phyloP scores from a whole-genome alignment of 2,888 invertebrate genomes.

The Cylloceria caligata region DNA sequence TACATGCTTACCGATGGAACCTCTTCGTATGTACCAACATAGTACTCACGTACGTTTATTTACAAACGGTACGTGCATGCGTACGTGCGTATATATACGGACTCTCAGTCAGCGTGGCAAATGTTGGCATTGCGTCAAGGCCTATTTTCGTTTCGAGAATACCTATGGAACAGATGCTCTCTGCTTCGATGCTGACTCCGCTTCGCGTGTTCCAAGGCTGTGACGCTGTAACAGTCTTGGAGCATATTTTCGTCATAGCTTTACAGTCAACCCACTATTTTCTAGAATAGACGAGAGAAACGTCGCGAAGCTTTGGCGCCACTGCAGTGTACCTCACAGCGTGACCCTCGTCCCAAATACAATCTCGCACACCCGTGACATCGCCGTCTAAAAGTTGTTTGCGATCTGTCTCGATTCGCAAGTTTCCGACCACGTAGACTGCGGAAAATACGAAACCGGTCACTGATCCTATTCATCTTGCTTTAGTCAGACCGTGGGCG shows the following conservation, averaged over 20 bases:
- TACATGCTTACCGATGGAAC: conserved; percentile 7
- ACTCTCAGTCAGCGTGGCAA: conserved; percentile 68
- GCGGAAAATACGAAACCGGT: not conserved
- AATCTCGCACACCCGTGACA: not conserved
- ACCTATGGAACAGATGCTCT: conserved; percentile 69
- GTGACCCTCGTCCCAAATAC: conserved; percentile 5
- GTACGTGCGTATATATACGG: conserved; percentile 37
- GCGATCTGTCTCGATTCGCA: conserved; percentile 6
- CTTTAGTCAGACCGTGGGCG: conserved; percentile 36
- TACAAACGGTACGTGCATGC: conserved; percentile 44
- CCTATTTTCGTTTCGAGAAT: conserved; percentile 76
- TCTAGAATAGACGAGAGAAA: conserved; percentile 27
- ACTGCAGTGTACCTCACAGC: not conserved
- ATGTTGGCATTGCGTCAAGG: conserved; percentile 77
- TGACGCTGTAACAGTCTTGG: not conserved
- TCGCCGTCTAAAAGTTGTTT: conserved; percentile 1
- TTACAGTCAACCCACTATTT: conserved; percentile 24
- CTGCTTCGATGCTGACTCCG: conserved; percentile 27
- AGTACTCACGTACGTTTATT: conserved; percentile 57
- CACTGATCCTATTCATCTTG: conserved; percentile 63
- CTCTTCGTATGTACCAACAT: conserved; percentile 20
- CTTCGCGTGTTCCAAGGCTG: not conserved
- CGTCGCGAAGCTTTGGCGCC: conserved; percentile 8
- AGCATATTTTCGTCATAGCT: conserved; percentile 32
- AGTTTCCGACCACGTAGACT: not conserved